Evolutionary conservation across 1,140 invertebrate genomes (phyloP), one percentile per base, ranked within the genome.

Genomic region (Megathymus violae): DNA sequence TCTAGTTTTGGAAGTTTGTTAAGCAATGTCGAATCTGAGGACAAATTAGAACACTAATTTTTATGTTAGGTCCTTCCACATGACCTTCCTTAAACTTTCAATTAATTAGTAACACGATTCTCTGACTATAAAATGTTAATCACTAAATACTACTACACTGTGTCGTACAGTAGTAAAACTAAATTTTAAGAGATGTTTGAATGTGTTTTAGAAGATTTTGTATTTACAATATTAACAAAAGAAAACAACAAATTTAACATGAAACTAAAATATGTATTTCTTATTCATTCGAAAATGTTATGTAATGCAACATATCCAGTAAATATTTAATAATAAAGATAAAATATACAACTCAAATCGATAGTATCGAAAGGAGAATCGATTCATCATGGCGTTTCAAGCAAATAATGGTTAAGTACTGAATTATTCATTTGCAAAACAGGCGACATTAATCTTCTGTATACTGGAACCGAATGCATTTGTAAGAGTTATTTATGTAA

Each of bases 401-500:
- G n/a, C 41, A 11, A 17, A 25, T 43, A 43, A 43, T 19, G 19
- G 22, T n/a, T 7, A 31, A 31, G 27, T 31, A 48, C 13, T 48
- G 46, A 7, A 31, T 43, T 54, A 43, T 54, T 13, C 38, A 43
- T 25, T 43, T 38, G 11, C 52, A 54, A 27, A 54, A 25, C 22
- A 27, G 16, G 40, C 52, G 52, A 56, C 52, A 56, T 56, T 43
- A 43, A 44, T 56, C 52, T 56, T 56, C 31, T 43, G 40, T 40
- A 31, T 56, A 15, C 52, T 56, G 52, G 52, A 56, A 44, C 52
- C 13, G 25, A 56, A 31, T 58, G 52, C 40, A 31, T 58, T 58
- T 44, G 52, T 44, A 58, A 22, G 40, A 44, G 40, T 58, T 44
- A 58, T 58, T 58, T 58, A 58, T 58, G 40, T 58, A 31, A 44